These are phyloP conservation scores for Neopelma chrysocephalum DNA, from an alignment of 2,797 vertebrate genomes.

Conservation along the genomic window DNA sequence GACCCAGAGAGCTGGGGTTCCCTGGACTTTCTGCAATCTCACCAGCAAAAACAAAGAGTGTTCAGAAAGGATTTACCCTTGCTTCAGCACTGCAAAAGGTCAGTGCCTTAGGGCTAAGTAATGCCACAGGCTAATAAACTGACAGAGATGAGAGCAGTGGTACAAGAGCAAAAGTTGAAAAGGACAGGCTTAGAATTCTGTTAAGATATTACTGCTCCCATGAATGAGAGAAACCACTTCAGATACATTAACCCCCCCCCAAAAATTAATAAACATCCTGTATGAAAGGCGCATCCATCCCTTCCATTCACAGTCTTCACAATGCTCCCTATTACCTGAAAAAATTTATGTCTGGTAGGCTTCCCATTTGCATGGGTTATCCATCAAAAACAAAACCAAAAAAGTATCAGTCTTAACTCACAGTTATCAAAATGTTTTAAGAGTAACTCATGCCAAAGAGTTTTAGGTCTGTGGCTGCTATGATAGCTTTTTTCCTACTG, in stretches of 20 bases:
- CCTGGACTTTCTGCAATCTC: neutral
- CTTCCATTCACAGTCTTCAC: neutral
- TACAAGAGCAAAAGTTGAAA: neutral
- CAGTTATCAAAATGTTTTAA: neutral
- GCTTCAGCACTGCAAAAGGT: neutral
- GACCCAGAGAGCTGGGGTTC: neutral
- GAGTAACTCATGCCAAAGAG: neutral
- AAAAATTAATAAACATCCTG: neutral
- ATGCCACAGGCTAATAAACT: neutral
- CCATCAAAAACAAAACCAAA: neutral
- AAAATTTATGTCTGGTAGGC: neutral
- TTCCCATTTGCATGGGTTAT: neutral
- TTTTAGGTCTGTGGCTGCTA: neutral
- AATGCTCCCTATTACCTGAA: neutral
- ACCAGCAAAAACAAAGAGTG: neutral
- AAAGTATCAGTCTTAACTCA: neutral
- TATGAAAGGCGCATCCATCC: neutral
- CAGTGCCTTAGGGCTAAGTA: neutral
- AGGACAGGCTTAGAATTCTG: neutral
- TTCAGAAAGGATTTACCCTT: neutral
- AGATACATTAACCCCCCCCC: neutral
- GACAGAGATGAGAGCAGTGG: neutral
- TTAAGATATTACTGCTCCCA: neutral
- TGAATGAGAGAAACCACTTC: neutral
- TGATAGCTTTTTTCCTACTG: neutral